These are phyloP conservation scores for Battus philenor DNA, from an alignment of 1,140 invertebrate genomes.

Conservation along the genomic window DNA sequence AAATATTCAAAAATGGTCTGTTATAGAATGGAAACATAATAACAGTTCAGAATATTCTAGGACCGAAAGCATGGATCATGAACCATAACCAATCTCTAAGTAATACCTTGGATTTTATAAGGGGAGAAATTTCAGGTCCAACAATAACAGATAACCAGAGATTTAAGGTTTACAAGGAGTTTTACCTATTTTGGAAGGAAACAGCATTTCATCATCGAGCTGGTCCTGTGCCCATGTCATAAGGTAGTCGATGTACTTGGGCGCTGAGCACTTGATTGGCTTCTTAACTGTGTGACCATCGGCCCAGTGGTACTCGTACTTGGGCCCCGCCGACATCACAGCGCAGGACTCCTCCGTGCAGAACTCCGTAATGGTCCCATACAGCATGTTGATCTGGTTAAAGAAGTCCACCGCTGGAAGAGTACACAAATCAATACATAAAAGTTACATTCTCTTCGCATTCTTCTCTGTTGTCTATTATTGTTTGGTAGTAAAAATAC, in stretches of 20 bases:
- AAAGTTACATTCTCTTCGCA: no score
- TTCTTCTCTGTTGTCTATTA: no score
- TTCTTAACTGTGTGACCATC: constrained; percentile 99
- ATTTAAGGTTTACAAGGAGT: no score
- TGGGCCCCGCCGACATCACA: constrained; percentile 98
- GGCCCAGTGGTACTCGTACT: constrained; percentile 99
- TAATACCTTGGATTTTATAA: no score
- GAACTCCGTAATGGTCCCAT: constrained; percentile 99
- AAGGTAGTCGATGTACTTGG: constrained; percentile 99
- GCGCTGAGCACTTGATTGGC: constrained; percentile 99
- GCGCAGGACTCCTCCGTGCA: constrained; percentile 98
- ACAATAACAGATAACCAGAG: no score
- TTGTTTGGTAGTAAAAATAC: no score
- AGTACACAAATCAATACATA: background rate
- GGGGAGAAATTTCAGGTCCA: no score
- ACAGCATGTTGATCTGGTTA: constrained; percentile 99
- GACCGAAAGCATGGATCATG: no score
- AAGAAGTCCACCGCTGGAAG: constrained; percentile 97
- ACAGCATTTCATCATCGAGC: constrained; percentile 97
- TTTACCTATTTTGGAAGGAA: constrained; percentile 99
- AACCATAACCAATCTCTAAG: no score
- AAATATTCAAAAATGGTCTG: no score
- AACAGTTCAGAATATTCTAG: no score
- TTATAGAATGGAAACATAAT: no score
- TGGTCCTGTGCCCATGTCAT: constrained; percentile 99